Base-by-base conservation (phyloP, 2,113 vertebrate genomes). In the Passer montanus region DNA sequence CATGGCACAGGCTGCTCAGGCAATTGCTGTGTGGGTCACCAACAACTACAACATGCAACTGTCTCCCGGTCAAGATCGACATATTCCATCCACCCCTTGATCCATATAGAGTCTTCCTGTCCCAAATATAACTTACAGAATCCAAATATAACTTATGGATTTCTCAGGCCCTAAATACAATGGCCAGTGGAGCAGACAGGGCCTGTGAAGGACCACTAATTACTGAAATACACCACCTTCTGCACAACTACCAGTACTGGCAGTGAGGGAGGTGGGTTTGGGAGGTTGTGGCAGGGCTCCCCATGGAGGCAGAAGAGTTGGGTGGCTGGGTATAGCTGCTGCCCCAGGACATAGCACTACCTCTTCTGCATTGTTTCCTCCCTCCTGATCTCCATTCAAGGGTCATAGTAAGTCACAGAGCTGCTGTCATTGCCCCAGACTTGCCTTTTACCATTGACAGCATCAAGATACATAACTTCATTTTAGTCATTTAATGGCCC, bases 61-160 rank as follows among this genome's bases (percentile, higher is more conserved):
- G 4, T 27, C 24, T 60, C 74, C 46, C 6, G 2, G 37, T 26
- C 21, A 66, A 56, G 46, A 47, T 19, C 2, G 2, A 52, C 27
- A 62, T 17, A 33, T 66, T 84, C 37, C 35, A 69, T 39, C 27
- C 22, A 87, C 5, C 14, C 20, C 14, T 84, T 43, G 8, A 77
- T 69, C 24, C 14, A 69, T 8, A n/a, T 0, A 73, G 56, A 70
- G 5, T 10, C 67, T 64, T 74, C 10, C 33, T 60, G 56, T 66
- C 50, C 41, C n/a, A 84, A 53, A 63, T 26, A 53, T 13, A 59
- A 63, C 8, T 50, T 86, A 46, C 35, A 79, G 28, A 43, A 64
- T 68, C n/a, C n/a, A n/a, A n/a, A n/a, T n/a, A n/a, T 24, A 82
- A 27, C 0, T 1, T 31, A 15, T 0, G 0, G 13, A 26, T 47